Conservation (phyloP, 30 jellyfish, hydroid and myxozoan genomes). For the Calvadosia cruxmelitensis region DNA sequence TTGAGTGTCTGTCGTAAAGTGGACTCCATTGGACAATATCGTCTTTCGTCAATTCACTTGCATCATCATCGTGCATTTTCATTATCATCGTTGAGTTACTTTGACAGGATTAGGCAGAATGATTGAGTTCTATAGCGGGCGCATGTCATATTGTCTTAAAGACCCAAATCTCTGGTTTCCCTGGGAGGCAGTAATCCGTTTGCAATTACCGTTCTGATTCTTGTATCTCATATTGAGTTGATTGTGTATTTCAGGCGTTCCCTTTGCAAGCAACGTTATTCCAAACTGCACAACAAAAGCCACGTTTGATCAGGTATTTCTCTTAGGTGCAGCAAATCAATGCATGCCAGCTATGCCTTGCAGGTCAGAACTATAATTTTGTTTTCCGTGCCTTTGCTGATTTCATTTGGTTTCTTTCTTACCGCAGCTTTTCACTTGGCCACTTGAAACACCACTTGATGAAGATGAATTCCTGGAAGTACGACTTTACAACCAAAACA, state of each 20-base stretch:
- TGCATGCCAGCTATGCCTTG: background rate
- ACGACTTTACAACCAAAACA: conserved; percentile 72
- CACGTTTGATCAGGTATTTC: conserved; percentile 32
- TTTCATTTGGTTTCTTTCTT: background rate
- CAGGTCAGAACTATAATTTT: background rate
- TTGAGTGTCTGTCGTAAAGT: no score
- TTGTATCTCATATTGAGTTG: background rate
- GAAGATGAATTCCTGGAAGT: conserved; percentile 74
- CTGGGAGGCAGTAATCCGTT: no score
- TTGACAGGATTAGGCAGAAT: no score
- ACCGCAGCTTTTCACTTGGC: conserved; percentile 68
- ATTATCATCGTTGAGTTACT: no score
- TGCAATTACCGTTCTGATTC: no score
- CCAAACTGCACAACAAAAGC: conserved; percentile 30
- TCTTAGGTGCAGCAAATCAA: background rate
- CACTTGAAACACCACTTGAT: conserved; percentile 67
- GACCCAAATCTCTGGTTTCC: no score
- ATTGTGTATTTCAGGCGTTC: conserved; percentile 31
- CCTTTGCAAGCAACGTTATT: conserved; percentile 29
- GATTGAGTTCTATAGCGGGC: no score
- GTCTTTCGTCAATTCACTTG: no score
- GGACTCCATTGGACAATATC: no score
- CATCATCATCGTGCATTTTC: no score
- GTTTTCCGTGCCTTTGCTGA: background rate
- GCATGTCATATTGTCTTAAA: no score